Evolutionary conservation across 2,797 vertebrate genomes (phyloP).

Genomic region (Chromobotia macracanthus): DNA sequence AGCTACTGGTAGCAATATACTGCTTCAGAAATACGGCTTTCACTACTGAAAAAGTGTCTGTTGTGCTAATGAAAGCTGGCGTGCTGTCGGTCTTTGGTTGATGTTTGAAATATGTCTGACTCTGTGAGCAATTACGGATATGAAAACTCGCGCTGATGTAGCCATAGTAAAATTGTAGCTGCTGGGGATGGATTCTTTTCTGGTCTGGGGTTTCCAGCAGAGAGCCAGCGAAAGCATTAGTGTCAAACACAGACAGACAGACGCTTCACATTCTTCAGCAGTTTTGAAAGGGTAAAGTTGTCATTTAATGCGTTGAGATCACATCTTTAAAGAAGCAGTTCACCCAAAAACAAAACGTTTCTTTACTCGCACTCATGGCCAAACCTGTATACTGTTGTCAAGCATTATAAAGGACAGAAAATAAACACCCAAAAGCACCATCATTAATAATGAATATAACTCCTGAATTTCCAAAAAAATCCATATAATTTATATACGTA

Average conservation of each 20-base stretch:
- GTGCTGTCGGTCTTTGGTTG: constrained; percentile 17
- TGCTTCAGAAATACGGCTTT: neutral
- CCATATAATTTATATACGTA: too few species aligned
- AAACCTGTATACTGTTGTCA: neutral
- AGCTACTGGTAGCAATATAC: constrained; percentile 18
- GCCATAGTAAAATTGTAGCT: neutral
- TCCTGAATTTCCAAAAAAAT: too few species aligned
- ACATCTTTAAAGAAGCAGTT: neutral
- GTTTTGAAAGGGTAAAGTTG: neutral
- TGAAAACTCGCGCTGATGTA: neutral
- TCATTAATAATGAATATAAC: neutral
- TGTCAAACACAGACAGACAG: constrained; percentile 10
- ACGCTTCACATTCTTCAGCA: neutral
- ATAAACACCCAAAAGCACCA: neutral
- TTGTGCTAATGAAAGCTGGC: constrained; percentile 2
- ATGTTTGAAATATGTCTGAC: constrained; percentile 9
- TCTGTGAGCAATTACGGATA: constrained; percentile 1
- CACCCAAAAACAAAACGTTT: neutral
- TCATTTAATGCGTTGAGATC: neutral
- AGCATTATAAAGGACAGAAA: neutral
- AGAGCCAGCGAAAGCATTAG: neutral
- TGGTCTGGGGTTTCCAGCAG: neutral
- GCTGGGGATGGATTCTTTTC: neutral
- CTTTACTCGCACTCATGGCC: neutral
- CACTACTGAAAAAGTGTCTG: constrained; percentile 8